Percentiles rank a stretch among this genome's conserved stretches.
phyloP scores from a whole-genome alignment of 2,113 vertebrate genomes.

The Tiliqua scincoides region DNA sequence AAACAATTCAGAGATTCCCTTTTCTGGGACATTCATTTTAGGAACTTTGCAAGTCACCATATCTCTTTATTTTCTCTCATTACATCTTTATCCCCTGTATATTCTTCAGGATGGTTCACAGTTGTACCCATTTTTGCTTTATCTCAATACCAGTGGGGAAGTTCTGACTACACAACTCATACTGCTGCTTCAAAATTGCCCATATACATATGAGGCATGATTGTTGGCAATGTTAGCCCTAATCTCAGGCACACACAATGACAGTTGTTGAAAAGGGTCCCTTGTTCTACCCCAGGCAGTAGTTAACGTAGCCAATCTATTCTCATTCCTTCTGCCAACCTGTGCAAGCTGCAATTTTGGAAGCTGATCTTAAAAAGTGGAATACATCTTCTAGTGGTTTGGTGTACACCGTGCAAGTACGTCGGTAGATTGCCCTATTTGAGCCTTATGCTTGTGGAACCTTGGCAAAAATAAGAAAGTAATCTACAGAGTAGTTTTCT shows the following conservation, averaged over 20 bases:
- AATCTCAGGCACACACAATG: not conserved
- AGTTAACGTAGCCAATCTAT: constrained; percentile 20
- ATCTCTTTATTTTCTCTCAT: not conserved
- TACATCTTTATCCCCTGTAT: not conserved
- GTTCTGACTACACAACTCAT: not conserved
- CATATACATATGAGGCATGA: constrained; percentile 2
- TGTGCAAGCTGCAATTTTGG: not conserved
- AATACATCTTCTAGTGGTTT: not conserved
- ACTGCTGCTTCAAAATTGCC: constrained; percentile 1
- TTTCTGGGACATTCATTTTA: not conserved
- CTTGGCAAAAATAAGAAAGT: not conserved
- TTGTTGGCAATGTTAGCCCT: not conserved
- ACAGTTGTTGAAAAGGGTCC: not conserved
- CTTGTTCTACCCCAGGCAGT: constrained; percentile 8
- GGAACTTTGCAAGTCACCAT: not conserved
- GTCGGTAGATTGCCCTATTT: not conserved
- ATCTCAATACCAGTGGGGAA: not conserved
- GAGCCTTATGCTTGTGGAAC: not conserved
- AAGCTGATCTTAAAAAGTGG: not conserved
- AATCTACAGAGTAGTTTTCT: not conserved
- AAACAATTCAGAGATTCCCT: not conserved
- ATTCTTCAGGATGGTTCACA: not conserved
- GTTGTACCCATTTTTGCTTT: not conserved
- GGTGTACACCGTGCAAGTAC: no score
- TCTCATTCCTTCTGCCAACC: constrained; percentile 12